These are phyloP conservation scores for Zosterops lateralis DNA, from an alignment of 2,113 vertebrate genomes.

Conservation along the genomic window DNA sequence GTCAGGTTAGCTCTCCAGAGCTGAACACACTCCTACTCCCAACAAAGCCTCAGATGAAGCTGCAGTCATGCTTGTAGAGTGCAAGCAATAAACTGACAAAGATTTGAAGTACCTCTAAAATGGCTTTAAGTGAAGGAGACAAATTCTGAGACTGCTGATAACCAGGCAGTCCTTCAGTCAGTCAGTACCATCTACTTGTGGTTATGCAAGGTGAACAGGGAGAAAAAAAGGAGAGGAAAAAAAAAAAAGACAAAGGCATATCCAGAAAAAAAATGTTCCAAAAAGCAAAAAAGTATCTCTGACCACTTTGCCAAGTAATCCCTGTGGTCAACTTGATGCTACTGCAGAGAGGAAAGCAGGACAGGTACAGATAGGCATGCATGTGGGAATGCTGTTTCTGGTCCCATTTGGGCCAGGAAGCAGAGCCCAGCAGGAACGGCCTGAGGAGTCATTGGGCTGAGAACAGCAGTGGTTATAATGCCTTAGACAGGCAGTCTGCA, in stretches of 20 bases:
- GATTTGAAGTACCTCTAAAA: not conserved
- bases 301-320: not conserved
- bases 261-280: not conserved
- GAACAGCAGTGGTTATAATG: not conserved
- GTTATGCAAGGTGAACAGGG: not conserved
- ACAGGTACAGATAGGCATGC: accelerated
- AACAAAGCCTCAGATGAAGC: not conserved
- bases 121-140: not conserved
- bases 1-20: not conserved
- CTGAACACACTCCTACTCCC: not conserved
- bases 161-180: not conserved
- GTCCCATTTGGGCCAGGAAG: not conserved
- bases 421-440: not conserved
- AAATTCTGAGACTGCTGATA: not conserved
- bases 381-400: not conserved
- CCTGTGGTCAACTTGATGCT: not conserved
- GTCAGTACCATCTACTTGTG: not conserved
- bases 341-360: not conserved
- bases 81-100: not conserved
- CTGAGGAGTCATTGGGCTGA: not conserved
- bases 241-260: not conserved
- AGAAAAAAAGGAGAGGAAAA: not conserved
- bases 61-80: not conserved
- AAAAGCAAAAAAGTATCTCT: not conserved
- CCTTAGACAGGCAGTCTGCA: not conserved